These are phyloP conservation scores for Lateolabrax maculatus DNA, from an alignment of 2,797 vertebrate species.

Conservation along the genomic window DNA sequence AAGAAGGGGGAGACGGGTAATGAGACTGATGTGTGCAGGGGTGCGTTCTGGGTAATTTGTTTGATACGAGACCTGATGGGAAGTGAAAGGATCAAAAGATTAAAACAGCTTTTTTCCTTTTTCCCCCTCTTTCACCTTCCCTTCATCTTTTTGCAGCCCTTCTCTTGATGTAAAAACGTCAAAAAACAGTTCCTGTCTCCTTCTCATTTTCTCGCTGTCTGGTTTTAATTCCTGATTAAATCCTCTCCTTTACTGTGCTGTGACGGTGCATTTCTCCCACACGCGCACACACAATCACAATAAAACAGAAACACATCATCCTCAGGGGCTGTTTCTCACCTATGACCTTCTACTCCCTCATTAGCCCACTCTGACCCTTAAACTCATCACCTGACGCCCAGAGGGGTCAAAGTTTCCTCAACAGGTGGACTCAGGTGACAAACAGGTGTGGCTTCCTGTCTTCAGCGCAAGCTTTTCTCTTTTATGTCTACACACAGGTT, in stretches of 20 bases:
- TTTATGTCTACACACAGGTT: conserved; percentile 11
- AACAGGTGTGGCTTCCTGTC: conserved; percentile 64
- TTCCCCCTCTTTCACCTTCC: conserved; percentile 25
- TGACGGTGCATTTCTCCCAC: not conserved
- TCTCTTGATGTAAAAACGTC: not conserved
- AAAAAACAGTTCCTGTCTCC: conserved; percentile 17
- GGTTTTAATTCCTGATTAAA: conserved; percentile 36
- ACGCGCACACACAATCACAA: not conserved
- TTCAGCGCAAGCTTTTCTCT: conserved; percentile 28
- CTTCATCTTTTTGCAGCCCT: conserved; percentile 44
- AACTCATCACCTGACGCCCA: conserved; percentile 42
- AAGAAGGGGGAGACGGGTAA: conserved; percentile 68
- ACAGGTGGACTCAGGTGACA: conserved; percentile 70
- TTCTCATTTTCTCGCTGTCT: conserved; percentile 33
- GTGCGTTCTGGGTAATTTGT: conserved; percentile 79
- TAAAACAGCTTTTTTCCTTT: conserved; percentile 46
- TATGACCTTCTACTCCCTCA: conserved; percentile 50
- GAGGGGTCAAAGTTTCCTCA: conserved; percentile 20
- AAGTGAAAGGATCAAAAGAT: conserved; percentile 79
- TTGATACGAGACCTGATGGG: conserved; percentile 77
- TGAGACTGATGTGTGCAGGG: conserved; percentile 79
- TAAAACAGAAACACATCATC: conserved; percentile 35
- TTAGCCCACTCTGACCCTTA: conserved; percentile 64
- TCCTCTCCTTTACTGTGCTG: conserved; percentile 21
- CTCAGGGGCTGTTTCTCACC: conserved; percentile 45